Evolutionary conservation across 2,113 vertebrate species (phyloP).

Genomic region (Phylloscopus trochiloides): DNA sequence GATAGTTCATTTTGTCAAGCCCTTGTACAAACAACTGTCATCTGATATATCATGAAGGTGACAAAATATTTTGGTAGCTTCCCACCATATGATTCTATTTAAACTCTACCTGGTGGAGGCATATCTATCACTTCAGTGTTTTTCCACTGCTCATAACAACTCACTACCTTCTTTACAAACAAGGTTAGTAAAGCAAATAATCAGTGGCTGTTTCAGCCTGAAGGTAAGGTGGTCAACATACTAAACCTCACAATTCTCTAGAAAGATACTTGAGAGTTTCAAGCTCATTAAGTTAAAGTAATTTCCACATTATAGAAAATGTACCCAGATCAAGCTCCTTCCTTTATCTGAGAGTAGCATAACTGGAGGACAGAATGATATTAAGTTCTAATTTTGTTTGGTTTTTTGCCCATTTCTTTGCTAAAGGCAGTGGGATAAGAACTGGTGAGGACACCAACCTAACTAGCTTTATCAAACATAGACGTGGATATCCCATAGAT

Average conservation of each 20-base stretch:
- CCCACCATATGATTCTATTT: background rate
- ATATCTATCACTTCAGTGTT: background rate
- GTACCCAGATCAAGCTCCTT: background rate
- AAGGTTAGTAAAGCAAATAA: background rate
- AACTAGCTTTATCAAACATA: background rate
- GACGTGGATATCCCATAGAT: background rate
- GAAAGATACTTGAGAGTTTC: background rate
- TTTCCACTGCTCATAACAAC: background rate
- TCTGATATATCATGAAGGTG: background rate
- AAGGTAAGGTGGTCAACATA: background rate
- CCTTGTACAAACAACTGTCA: background rate
- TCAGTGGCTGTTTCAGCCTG: background rate
- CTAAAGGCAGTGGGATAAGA: background rate
- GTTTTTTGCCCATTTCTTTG: background rate
- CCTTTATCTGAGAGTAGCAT: background rate
- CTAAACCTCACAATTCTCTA: background rate
- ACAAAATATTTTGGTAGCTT: background rate
- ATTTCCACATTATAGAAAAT: background rate
- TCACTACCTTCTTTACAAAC: background rate
- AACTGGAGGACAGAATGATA: background rate
- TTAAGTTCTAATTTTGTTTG: background rate
- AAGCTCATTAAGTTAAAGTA: background rate
- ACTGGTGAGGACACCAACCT: background rate
- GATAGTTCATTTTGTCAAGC: background rate
- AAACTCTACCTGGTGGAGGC: background rate